Conservation (phyloP, 1,140 invertebrate genomes). For the Nasonia vitripennis region DNA sequence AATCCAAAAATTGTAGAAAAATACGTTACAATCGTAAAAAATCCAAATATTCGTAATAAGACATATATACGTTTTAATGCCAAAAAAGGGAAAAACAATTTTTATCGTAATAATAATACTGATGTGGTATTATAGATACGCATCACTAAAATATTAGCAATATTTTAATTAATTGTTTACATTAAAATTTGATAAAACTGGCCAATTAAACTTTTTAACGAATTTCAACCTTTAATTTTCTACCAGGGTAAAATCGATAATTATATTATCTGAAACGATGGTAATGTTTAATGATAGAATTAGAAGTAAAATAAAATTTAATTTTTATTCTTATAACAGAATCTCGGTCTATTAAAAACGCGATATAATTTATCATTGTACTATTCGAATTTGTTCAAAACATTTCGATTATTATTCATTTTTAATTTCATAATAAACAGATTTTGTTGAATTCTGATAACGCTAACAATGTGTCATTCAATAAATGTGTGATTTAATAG, state of each 20-base stretch:
- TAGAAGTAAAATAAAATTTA: background rate
- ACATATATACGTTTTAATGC: too few relatives aligned
- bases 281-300: slow-evolving; percentile 42
- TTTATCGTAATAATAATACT: too few relatives aligned
- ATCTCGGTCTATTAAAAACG: slow-evolving; percentile 25
- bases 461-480: background rate
- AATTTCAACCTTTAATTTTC: too few relatives aligned
- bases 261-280: slow-evolving; percentile 38
- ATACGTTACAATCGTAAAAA: too few relatives aligned
- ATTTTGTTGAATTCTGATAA: background rate
- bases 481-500: slow-evolving; percentile 4
- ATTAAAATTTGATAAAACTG: too few relatives aligned
- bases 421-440: background rate
- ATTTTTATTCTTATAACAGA: slow-evolving; percentile 22
- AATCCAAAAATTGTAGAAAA: too few relatives aligned
- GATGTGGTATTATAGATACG: too few relatives aligned
- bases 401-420: background rate
- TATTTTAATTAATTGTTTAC: too few relatives aligned
- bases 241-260: slow-evolving; percentile 20
- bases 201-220: too few relatives aligned
- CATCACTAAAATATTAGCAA: too few relatives aligned
- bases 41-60: too few relatives aligned
- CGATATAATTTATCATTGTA: background rate
- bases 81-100: too few relatives aligned
- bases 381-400: background rate